Evolutionary conservation across 1,140 invertebrate genomes (phyloP).

Genomic region (Psix sp.): DNA sequence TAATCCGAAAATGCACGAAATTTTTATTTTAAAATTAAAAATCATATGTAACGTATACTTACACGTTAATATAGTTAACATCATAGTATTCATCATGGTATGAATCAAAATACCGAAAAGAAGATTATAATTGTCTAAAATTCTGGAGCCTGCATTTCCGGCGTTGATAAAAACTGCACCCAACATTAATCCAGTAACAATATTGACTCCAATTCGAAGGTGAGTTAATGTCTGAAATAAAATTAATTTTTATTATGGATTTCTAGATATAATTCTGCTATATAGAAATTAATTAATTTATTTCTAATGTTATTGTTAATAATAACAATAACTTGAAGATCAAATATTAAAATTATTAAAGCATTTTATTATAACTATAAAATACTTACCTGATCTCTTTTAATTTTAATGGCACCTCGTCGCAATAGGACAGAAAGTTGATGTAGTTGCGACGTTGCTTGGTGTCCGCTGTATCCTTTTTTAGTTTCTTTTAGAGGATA

Average conservation of each 20-base stretch:
- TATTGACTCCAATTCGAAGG: slow-evolving; percentile 85
- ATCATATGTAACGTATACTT: slow-evolving; percentile 54
- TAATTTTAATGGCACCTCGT: slow-evolving; percentile 84
- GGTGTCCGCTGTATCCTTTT: slow-evolving; percentile 68
- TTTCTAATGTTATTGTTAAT: no score
- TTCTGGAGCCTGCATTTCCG: slow-evolving; percentile 84
- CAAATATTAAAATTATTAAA: no score
- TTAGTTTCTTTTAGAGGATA: slow-evolving; percentile 39
- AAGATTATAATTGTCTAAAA: slow-evolving; percentile 89
- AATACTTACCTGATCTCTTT: slow-evolving; percentile 82
- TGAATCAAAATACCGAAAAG: slow-evolving; percentile 89
- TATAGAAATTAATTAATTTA: not conserved
- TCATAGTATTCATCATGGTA: slow-evolving; percentile 90
- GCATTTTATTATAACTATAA: slow-evolving; percentile 5
- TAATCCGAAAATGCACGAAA: no score
- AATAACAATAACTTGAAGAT: no score
- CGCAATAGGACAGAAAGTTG: slow-evolving; percentile 84
- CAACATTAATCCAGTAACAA: slow-evolving; percentile 84
- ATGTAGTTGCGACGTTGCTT: slow-evolving; percentile 83
- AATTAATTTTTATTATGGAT: no score
- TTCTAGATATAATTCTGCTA: not conserved
- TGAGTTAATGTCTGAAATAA: slow-evolving; percentile 90
- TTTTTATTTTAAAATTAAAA: no score
- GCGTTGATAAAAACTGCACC: slow-evolving; percentile 83
- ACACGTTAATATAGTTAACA: slow-evolving; percentile 90